Evolutionary conservation across 2,888 invertebrate genomes (phyloP).

Genomic region (Eilema sororculum): DNA sequence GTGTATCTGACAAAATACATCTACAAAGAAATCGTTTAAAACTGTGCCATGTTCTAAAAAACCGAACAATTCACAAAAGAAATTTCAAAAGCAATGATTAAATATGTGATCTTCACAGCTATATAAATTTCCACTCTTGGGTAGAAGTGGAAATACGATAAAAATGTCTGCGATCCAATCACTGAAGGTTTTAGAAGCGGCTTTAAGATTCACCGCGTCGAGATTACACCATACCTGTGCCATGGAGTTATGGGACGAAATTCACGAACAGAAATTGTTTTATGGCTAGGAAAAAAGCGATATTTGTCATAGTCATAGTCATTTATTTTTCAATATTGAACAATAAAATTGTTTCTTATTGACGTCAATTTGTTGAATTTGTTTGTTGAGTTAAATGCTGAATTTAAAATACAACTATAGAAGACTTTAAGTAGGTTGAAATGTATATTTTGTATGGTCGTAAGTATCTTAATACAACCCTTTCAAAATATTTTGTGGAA

Average conservation of each 20-base stretch:
- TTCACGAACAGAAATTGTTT: conserved; percentile 70
- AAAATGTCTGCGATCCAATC: conserved; percentile 76
- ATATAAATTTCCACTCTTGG: conserved; percentile 42
- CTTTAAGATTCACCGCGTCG: conserved; percentile 71
- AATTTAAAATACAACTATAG: neutral
- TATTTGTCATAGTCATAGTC: too few relatives aligned
- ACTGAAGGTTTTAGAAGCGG: conserved; percentile 49
- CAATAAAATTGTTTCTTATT: too few relatives aligned
- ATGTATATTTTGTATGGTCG: too few relatives aligned
- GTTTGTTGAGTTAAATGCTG: neutral
- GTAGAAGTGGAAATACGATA: conserved; percentile 56
- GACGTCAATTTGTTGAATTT: too few relatives aligned
- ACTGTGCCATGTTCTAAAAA: neutral
- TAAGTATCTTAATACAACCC: too few relatives aligned
- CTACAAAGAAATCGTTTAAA: neutral
- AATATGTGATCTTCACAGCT: conserved; percentile 31
- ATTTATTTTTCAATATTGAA: too few relatives aligned
- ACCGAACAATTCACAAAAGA: conserved; percentile 16
- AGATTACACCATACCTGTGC: conserved; percentile 67
- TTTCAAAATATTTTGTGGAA: too few relatives aligned
- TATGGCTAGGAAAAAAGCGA: conserved; percentile 57
- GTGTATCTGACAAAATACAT: neutral
- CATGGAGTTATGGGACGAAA: conserved; percentile 73
- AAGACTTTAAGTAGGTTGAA: too few relatives aligned
- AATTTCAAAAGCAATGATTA: conserved; percentile 11